A percentile compares a stretch with the other conserved stretches of the same genome.
phyloP scores from a whole-genome alignment of 2,113 vertebrate genomes.

The Willisornis vidua region DNA sequence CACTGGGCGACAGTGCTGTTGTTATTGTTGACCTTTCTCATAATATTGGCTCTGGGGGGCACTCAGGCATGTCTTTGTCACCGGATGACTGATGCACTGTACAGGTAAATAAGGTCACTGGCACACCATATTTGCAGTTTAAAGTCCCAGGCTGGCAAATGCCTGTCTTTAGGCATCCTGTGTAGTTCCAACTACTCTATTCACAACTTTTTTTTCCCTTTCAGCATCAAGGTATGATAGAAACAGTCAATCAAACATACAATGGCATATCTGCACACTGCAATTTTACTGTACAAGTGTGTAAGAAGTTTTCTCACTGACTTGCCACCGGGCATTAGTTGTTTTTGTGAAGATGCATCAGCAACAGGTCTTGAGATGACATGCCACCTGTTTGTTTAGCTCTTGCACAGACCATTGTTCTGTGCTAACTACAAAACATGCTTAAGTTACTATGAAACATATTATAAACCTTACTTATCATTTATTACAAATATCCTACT shows the following conservation, averaged over 20 bases:
- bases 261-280: neutral
- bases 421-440: neutral
- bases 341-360: neutral
- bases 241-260: neutral
- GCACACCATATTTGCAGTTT: neutral
- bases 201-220: neutral
- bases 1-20: neutral
- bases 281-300: neutral
- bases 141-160: neutral
- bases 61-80: neutral
- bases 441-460: neutral
- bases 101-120: neutral
- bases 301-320: neutral
- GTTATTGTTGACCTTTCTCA: neutral
- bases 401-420: neutral
- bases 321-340: neutral
- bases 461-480: neutral
- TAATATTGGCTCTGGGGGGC: neutral
- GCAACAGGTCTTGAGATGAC: neutral
- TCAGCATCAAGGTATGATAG: neutral
- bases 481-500: neutral
- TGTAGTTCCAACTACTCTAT: neutral
- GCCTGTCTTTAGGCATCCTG: neutral
- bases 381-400: neutral
- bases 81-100: neutral